phyloP scores from a whole-genome alignment of 2,113 vertebrate genomes.

The Apteryx mantelli region DNA sequence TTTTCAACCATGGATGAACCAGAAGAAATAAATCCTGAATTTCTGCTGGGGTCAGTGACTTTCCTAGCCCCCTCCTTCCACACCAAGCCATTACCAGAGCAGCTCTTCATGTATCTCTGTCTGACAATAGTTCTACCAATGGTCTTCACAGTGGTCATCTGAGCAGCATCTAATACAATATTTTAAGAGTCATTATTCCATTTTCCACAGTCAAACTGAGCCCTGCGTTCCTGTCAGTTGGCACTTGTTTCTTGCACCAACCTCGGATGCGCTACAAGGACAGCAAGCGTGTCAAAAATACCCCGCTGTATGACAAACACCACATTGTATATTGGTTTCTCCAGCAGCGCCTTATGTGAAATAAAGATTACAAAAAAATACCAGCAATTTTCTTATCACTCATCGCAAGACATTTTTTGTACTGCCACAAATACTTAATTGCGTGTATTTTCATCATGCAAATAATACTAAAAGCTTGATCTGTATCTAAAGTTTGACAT shows the following conservation, averaged over 20 bases:
- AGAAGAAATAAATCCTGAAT: background rate
- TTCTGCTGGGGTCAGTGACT: background rate
- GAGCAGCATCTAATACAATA: rapidly evolving
- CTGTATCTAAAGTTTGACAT: background rate
- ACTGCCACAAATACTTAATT: background rate
- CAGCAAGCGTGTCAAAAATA: background rate
- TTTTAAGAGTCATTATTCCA: background rate
- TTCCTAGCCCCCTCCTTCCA: background rate
- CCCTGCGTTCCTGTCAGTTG: background rate
- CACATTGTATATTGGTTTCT: background rate
- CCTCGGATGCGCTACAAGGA: background rate
- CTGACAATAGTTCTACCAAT: background rate
- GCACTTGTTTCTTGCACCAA: background rate
- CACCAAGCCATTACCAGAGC: background rate
- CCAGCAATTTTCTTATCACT: background rate
- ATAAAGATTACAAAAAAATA: background rate
- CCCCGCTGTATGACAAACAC: background rate
- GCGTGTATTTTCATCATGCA: background rate
- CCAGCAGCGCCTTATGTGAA: background rate
- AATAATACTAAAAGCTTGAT: background rate
- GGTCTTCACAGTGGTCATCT: background rate
- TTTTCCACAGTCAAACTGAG: background rate
- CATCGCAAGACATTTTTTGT: background rate
- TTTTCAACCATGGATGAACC: background rate
- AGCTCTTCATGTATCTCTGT: background rate